A percentile compares a stretch with the other conserved stretches of the same genome.
phyloP scores from a whole-genome alignment of 2,888 invertebrate genomes.

The Cephus sareptanus region DNA sequence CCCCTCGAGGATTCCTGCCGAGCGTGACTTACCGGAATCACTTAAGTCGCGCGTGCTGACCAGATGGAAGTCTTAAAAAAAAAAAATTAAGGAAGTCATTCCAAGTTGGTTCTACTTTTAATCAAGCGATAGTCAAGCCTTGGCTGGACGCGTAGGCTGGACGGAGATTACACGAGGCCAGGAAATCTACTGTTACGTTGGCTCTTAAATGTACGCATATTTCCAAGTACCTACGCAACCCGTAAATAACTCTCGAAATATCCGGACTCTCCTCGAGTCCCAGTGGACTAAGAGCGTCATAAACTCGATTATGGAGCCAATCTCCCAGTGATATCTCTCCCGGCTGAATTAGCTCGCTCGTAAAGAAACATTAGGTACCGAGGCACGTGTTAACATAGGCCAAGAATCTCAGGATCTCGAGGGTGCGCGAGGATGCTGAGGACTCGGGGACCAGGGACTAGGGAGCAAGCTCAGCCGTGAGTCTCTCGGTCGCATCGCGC shows the following conservation, averaged over 20 bases:
- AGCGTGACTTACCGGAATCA: not conserved
- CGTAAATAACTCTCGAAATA: not conserved
- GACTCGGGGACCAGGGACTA: not conserved
- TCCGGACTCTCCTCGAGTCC: not conserved
- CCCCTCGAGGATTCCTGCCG: not conserved
- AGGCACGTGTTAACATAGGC: slow-evolving; percentile 46
- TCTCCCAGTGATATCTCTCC: slow-evolving; percentile 38
- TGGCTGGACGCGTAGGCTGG: not conserved
- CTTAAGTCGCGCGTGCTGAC: not conserved
- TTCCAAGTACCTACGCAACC: not conserved
- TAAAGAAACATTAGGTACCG: slow-evolving; percentile 37
- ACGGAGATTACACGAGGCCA: not conserved
- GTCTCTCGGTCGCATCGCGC: slow-evolving; percentile 12
- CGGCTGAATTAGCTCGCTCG: slow-evolving; percentile 43
- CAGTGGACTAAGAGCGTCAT: slow-evolving; percentile 29
- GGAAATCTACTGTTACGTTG: not conserved
- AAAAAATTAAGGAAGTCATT: not conserved
- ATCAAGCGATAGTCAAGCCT: not conserved
- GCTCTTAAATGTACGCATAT: not conserved
- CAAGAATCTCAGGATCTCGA: slow-evolving; percentile 32
- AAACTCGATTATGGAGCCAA: slow-evolving; percentile 45
- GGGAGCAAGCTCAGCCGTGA: not conserved
- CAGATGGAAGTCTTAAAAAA: not conserved
- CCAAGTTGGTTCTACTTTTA: not conserved
- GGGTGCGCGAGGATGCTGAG: not conserved